A percentile compares a stretch with the other conserved stretches of the same genome.
These are phyloP conservation scores for Saccostrea echinata DNA, from an alignment of 1,140 invertebrate species.

Conservation along the genomic window DNA sequence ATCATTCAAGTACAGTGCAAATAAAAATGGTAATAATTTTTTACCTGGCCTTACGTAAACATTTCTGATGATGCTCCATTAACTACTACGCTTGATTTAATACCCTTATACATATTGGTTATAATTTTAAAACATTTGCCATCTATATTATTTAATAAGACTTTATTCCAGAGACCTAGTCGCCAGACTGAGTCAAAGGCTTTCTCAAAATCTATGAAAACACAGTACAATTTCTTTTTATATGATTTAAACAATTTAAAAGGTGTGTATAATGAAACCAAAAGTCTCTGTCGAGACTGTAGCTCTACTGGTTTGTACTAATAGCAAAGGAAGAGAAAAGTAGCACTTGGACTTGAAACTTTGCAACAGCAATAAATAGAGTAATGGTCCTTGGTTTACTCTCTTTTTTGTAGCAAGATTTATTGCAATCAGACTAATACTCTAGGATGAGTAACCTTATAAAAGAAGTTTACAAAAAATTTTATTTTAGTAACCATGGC, in stretches of 20 bases:
- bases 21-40: constrained; percentile 19
- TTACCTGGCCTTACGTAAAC: not conserved
- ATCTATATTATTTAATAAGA: not conserved
- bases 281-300: too few species aligned
- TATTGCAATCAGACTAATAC: too few species aligned
- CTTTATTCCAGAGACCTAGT: not conserved
- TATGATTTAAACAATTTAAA: constrained; percentile 32
- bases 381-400: too few species aligned
- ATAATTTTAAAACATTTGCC: constrained; percentile 32
- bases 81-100: not conserved
- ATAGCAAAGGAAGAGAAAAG: too few species aligned
- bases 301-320: too few species aligned
- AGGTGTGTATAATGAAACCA: constrained; percentile 39
- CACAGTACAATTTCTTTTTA: constrained; percentile 23
- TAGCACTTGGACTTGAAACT: too few species aligned
- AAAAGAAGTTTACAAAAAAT: too few species aligned
- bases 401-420: too few species aligned
- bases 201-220: constrained; percentile 25
- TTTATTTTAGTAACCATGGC: too few species aligned
- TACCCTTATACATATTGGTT: not conserved
- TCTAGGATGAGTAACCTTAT: too few species aligned
- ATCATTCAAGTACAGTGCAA: constrained; percentile 3
- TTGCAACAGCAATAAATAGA: too few species aligned
- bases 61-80: not conserved
- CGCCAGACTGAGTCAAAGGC: constrained; percentile 20